phyloP scores from a whole-genome alignment of 2,888 invertebrate species.

The Periphyllus acericola region DNA sequence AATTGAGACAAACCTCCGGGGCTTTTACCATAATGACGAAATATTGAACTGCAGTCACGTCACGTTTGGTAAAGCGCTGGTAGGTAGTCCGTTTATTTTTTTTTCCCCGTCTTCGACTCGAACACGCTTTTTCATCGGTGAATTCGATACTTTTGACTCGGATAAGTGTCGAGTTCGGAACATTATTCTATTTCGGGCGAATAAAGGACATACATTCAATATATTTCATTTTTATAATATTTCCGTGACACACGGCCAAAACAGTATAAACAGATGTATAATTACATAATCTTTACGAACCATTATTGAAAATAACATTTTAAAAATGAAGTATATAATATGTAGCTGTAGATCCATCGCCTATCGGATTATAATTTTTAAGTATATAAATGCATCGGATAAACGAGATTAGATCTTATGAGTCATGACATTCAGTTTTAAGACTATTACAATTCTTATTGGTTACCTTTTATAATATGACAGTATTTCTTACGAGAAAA shows the following conservation, averaged over 20 bases:
- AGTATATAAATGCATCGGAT: too few relatives aligned
- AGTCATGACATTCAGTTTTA: too few relatives aligned
- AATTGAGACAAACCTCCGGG: constrained; percentile 48
- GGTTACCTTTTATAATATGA: too few relatives aligned
- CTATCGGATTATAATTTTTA: too few relatives aligned
- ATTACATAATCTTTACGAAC: too few relatives aligned
- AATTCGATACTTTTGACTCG: not conserved
- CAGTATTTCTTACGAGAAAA: too few relatives aligned
- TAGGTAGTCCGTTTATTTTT: not conserved
- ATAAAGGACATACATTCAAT: too few relatives aligned
- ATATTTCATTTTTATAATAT: not conserved
- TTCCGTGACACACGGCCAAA: not conserved
- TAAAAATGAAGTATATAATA: not conserved
- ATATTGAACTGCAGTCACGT: constrained; percentile 57
- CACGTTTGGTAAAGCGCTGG: constrained; percentile 50
- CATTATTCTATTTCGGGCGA: not conserved
- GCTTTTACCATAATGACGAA: constrained; percentile 61
- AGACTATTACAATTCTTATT: too few relatives aligned
- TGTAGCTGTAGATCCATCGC: too few relatives aligned
- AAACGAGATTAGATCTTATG: too few relatives aligned
- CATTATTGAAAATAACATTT: not conserved
- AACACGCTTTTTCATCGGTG: constrained; percentile 2
- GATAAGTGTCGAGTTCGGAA: not conserved
- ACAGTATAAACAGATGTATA: not conserved
- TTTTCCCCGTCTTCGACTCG: not conserved